These are phyloP conservation scores for Drosophila aff. DNA, from an alignment of 1,140 invertebrate species.

Conservation along the genomic window DNA sequence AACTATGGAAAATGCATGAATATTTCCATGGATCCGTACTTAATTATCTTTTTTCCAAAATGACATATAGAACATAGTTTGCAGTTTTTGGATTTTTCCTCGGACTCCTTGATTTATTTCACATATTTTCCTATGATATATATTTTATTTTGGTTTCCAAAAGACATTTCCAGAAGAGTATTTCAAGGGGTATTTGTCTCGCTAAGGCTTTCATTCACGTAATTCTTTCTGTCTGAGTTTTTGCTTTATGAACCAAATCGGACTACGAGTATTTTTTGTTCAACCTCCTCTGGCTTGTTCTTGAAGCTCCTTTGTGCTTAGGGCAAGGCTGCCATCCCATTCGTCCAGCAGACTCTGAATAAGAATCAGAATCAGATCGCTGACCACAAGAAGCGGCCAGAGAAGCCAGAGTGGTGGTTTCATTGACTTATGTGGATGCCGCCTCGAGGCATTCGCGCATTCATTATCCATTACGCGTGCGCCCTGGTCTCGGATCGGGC, in stretches of 20 bases:
- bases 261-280: constrained; percentile 15
- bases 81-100: too few species aligned
- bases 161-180: neutral
- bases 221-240: constrained; percentile 30
- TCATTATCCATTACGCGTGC: constrained; percentile 76
- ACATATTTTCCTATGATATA: neutral
- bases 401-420: constrained; percentile 5
- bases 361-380: constrained; percentile 40
- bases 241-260: constrained; percentile 81
- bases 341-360: constrained; percentile 23
- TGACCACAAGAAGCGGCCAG: constrained; percentile 26
- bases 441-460: constrained; percentile 75
- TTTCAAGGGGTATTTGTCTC: neutral
- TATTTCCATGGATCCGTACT: neutral
- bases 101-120: neutral
- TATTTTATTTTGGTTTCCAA: neutral
- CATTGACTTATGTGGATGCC: constrained; percentile 58
- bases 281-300: constrained; percentile 17
- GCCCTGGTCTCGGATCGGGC: constrained; percentile 27
- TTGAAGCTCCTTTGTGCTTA: constrained; percentile 35
- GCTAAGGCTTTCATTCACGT: constrained; percentile 14
- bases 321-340: constrained; percentile 59
- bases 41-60: too few species aligned
- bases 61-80: too few species aligned
- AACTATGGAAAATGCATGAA: neutral